These are phyloP conservation scores for Dynastes maya DNA, from an alignment of 2,888 invertebrate genomes.

Conservation along the genomic window DNA sequence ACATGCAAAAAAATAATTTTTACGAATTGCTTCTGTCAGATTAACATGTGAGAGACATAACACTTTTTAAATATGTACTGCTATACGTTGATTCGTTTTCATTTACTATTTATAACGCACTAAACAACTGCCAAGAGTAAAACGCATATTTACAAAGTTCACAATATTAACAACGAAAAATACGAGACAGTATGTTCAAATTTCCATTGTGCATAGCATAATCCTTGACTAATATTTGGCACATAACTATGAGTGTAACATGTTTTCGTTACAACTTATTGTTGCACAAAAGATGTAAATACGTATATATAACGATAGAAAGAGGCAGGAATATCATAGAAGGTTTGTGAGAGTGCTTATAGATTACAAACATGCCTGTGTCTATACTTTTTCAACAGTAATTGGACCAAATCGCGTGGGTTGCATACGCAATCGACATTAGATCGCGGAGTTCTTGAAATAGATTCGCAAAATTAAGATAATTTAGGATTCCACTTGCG, in stretches of 20 bases:
- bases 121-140: slow-evolving; percentile 3
- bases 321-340: no score
- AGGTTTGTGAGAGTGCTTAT: neutral
- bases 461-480: slow-evolving; percentile 15
- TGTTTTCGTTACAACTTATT: no score
- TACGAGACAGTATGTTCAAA: neutral
- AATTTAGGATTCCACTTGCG: slow-evolving; percentile 1
- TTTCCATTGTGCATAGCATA: neutral
- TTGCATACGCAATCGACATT: slow-evolving; percentile 14
- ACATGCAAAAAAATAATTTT: no score
- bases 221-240: neutral
- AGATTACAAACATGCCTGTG: neutral
- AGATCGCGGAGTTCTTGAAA: slow-evolving; percentile 14
- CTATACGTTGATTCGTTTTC: neutral
- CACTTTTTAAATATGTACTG: no score
- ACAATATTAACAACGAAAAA: neutral
- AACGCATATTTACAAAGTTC: neutral
- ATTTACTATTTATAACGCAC: slow-evolving; percentile 23
- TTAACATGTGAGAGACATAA: no score
- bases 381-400: slow-evolving; percentile 2
- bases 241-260: no score
- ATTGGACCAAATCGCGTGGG: slow-evolving; percentile 22
- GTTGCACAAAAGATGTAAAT: neutral
- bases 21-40: no score
- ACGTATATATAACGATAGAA: no score